Evolutionary conservation across 2,113 vertebrate species (phyloP).

Genomic region (Lucifuga dentata): DNA sequence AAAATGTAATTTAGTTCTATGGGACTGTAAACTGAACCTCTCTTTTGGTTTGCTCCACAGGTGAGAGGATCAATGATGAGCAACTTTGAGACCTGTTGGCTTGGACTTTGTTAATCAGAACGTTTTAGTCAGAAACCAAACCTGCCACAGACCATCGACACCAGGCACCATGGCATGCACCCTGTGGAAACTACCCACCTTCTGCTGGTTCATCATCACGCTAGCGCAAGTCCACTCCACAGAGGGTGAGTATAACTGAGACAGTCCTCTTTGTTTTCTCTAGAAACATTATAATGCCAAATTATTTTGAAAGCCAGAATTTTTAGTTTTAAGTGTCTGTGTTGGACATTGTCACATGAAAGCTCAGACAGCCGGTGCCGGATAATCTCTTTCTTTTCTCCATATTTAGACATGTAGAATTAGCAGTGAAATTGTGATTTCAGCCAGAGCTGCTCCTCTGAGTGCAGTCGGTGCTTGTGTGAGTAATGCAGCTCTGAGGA

Average conservation of each 20-base stretch:
- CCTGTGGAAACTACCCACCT: constrained; percentile 93
- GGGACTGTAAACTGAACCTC: constrained; percentile 60
- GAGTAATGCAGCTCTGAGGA: constrained; percentile 66
- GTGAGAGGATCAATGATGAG: constrained; percentile 92
- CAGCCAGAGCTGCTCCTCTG: constrained; percentile 46
- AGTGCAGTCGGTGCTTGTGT: constrained; percentile 56
- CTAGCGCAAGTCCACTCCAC: constrained; percentile 92
- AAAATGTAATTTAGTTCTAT: neutral
- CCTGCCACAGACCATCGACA: constrained; percentile 84
- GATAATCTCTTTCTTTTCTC: constrained; percentile 19
- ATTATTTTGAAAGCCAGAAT: constrained; percentile 23
- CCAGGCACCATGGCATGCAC: constrained; percentile 92
- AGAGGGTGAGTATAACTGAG: constrained; percentile 89
- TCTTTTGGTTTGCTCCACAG: constrained; percentile 79
- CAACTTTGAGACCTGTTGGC: constrained; percentile 86
- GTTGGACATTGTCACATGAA: constrained; percentile 5
- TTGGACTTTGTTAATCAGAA: constrained; percentile 89
- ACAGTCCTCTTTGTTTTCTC: neutral
- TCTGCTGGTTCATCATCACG: constrained; percentile 93
- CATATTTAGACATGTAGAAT: constrained; percentile 28
- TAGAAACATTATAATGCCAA: constrained; percentile 14
- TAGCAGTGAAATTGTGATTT: constrained; percentile 44
- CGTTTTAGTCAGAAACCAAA: constrained; percentile 85
- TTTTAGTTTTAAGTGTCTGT: too few species aligned
- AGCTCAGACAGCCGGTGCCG: neutral